phyloP scores from a whole-genome alignment of 2,113 vertebrate species.

The Ictalurus punctatus region DNA sequence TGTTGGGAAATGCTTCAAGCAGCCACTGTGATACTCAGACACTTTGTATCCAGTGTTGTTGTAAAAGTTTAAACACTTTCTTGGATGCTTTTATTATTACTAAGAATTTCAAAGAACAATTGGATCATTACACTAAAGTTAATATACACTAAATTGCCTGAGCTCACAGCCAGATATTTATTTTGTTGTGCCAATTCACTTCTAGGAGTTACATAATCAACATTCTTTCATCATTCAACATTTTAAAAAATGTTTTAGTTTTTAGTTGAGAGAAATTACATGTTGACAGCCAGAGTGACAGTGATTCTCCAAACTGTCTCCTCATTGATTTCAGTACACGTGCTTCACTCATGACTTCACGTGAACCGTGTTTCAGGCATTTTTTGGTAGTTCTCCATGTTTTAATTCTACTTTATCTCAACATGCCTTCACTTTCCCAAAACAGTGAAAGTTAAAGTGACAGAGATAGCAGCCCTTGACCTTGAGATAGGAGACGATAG shows the following conservation, averaged over 20 bases:
- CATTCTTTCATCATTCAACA: not conserved
- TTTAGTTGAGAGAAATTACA: not conserved
- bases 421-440: not conserved
- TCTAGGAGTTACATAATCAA: constrained; percentile 40
- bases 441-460: not conserved
- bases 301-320: not conserved
- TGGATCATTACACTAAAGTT: constrained; percentile 1
- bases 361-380: not conserved
- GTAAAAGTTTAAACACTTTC: not conserved
- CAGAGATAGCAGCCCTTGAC: constrained; percentile 14
- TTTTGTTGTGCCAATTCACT: constrained; percentile 32
- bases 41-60: constrained; percentile 12
- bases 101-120: constrained; percentile 1
- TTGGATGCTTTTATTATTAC: constrained; percentile 4
- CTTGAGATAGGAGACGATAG: constrained; percentile 9
- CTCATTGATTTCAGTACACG: not conserved
- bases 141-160: constrained; percentile 9
- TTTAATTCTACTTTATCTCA: not conserved
- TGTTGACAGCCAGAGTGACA: not conserved
- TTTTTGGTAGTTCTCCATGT: constrained; percentile 3
- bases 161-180: constrained; percentile 34
- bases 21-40: not conserved
- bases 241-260: too few relatives aligned
- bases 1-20: constrained; percentile 11
- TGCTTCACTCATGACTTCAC: not conserved